Conservation (phyloP, 2,888 invertebrate genomes). For the Agriopis leucophaearia region DNA sequence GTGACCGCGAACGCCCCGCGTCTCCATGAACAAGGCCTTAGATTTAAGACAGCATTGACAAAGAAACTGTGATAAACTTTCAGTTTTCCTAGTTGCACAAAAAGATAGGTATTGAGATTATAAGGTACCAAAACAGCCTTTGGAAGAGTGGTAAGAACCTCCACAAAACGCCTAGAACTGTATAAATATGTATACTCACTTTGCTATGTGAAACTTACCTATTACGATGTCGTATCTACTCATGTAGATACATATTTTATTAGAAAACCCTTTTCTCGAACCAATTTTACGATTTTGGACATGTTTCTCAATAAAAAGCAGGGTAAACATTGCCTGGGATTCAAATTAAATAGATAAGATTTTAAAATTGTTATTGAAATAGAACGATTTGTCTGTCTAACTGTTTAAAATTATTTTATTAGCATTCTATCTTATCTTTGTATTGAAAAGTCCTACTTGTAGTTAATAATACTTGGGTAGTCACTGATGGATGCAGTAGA, state of each 20-base stretch:
- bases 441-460: constrained; percentile 21
- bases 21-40: neutral
- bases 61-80: constrained; percentile 65
- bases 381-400: constrained; percentile 33
- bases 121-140: constrained; percentile 12
- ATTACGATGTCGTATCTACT: constrained; percentile 33
- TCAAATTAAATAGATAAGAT: constrained; percentile 69
- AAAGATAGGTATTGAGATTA: constrained; percentile 15
- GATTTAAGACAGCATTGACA: constrained; percentile 45
- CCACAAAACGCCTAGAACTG: constrained; percentile 12
- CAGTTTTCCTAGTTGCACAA: constrained; percentile 46
- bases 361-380: constrained; percentile 58
- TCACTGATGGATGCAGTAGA: constrained; percentile 11
- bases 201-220: constrained; percentile 25
- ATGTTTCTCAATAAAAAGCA: constrained; percentile 77
- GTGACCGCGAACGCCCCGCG: too few relatives aligned
- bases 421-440: constrained; percentile 27
- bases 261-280: constrained; percentile 68
- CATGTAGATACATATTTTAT: constrained; percentile 49
- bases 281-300: constrained; percentile 75
- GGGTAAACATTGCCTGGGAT: constrained; percentile 81
- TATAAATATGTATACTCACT: constrained; percentile 28
- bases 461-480: constrained; percentile 10
- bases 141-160: constrained; percentile 13
- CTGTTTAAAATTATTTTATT: constrained; percentile 29